phyloP scores from a whole-genome alignment of 2,797 vertebrate genomes.

The Chlorospingus semifuscus region DNA sequence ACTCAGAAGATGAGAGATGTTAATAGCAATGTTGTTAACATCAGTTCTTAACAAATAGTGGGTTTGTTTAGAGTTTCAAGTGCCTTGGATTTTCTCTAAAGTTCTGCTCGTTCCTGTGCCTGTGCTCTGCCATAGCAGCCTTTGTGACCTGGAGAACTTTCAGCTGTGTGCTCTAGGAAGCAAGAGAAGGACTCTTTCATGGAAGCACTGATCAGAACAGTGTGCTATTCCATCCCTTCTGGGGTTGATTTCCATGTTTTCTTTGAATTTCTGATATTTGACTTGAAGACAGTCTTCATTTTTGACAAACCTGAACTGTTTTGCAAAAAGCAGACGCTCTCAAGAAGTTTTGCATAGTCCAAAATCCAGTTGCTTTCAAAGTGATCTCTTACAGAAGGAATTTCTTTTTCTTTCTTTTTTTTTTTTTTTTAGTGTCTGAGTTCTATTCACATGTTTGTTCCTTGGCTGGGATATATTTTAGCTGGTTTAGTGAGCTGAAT shows the following conservation, averaged over 20 bases:
- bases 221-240: neutral
- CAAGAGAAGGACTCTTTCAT: neutral
- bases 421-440: neutral
- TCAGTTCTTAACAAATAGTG: neutral
- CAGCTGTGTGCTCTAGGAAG: conserved; percentile 6
- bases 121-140: neutral
- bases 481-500: neutral
- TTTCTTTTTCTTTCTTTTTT: neutral
- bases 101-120: neutral
- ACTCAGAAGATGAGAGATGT: conserved; percentile 50
- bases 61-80: neutral
- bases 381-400: neutral
- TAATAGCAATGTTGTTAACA: conserved; percentile 16
- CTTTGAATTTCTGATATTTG: neutral
- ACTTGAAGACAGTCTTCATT: neutral
- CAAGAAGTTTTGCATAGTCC: neutral
- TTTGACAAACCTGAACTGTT: neutral
- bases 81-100: neutral
- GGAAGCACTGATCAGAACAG: neutral
- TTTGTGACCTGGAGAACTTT: neutral
- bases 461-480: neutral
- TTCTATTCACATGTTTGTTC: neutral
- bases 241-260: neutral
- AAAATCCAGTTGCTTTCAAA: neutral
- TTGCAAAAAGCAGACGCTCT: neutral